Base-by-base conservation (phyloP, 2,888 invertebrate species). In the Acleris holmiana region DNA sequence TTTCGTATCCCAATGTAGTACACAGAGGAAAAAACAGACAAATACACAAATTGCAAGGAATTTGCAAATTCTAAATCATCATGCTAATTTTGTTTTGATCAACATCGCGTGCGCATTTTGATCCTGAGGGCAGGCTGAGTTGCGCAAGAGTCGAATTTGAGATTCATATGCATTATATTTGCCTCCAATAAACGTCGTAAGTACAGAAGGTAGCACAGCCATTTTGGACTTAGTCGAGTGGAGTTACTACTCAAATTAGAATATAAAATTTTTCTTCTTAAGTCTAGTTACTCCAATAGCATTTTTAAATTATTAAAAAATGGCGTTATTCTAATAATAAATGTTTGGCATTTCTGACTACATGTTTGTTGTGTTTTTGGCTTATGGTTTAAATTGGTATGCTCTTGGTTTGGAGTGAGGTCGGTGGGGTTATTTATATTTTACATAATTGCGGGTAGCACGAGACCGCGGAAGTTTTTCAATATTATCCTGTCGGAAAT, bases 21-120 rank as follows among this genome's bases (percentile, higher is more conserved):
- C 23, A 2, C 23, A 13, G 13, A 13, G 13, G 35, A 13, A 13
- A 35, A 35, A 13, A 10, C 35, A 13, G 13, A 35, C 10, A 10
- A 35, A 13, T 35, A 35, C 13, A 35, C 35, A 35, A 35, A 35
- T 35, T 35, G 35, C 35, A 35, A 35, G 4, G 35, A 44, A 15
- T 44, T 7, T 44, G 44, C 44, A 4, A 35, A 35, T 35, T 35
- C 13, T 35, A 35, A 53, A 53, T 53, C 15, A 53, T 35, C 19
- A 53, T 35, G 2, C 21, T 53, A 40, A 53, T 53, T 57, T 58
- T 58, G 63, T 63, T 57, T 63, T 53, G 53, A 58, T 46, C 21
- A n/a, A 18, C 23, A 57, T 57, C 35, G 62, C 62, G 57, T 63
- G 63, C 57, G 21, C 35, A 46, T 57, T 51, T 40, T 51, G 47